Percentiles rank a stretch among this genome's conserved stretches.
Conservation (phyloP, 2,888 invertebrate genomes). For the Catocala nupta region DNA sequence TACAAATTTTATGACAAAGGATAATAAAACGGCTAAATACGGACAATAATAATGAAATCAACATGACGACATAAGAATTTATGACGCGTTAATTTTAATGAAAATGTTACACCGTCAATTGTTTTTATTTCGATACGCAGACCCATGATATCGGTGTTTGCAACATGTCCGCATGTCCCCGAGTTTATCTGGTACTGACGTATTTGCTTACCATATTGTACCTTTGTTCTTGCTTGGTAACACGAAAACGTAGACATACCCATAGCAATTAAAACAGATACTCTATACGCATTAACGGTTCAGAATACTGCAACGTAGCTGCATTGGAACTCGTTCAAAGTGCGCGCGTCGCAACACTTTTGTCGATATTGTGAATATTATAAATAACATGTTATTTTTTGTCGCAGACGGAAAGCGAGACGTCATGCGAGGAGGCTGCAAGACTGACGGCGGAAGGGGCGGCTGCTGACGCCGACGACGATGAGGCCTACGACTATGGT, state of each 20-base stretch:
- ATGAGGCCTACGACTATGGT: conserved; percentile 89
- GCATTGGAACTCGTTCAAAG: conserved; percentile 42
- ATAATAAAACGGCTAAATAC: conserved; percentile 64
- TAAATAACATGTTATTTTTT: conserved; percentile 28
- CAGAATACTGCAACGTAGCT: conserved; percentile 46
- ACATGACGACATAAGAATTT: conserved; percentile 62
- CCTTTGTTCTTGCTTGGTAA: neutral
- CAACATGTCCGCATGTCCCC: conserved; percentile 4
- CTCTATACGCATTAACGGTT: conserved; percentile 15
- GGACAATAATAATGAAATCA: conserved; percentile 54
- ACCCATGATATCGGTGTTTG: conserved; percentile 20
- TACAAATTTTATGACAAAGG: conserved; percentile 62
- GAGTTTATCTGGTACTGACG: conserved; percentile 8
- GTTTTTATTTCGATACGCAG: conserved; percentile 46
- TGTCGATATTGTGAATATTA: conserved; percentile 40
- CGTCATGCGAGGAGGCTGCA: conserved; percentile 94
- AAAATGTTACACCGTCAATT: conserved; percentile 46
- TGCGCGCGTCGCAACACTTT: conserved; percentile 50
- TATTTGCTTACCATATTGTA: neutral
- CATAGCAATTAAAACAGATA: conserved; percentile 4
- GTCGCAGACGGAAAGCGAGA: conserved; percentile 94
- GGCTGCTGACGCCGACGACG: conserved; percentile 87
- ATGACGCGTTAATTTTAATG: conserved; percentile 67
- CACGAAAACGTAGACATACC: neutral
- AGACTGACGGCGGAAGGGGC: conserved; percentile 91